Base-by-base conservation (phyloP, 2,113 vertebrate species). In the Ranitomeya imitator region DNA sequence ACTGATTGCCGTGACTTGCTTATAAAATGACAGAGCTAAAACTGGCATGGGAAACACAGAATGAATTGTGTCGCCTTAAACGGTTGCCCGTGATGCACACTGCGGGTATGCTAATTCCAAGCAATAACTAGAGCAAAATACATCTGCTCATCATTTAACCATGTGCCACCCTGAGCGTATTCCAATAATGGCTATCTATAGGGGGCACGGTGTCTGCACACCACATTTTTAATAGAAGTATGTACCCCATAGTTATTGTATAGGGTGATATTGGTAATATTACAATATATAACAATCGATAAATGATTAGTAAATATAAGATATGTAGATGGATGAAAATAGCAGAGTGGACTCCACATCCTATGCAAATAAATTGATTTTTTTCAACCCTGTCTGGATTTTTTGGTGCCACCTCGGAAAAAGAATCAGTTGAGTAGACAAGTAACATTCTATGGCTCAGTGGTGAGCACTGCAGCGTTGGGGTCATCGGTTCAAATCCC, bases 1-100 rank as follows among this genome's bases (percentile, higher is more conserved):
- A 16, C 18, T 59, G 59, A 67, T 14, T 65, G 52, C 60, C 31
- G 69, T 59, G 86, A 82, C 82, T 14, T 81, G 52, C 77, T 80
- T 82, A 12, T 80, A 13, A 87, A 80, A 71, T 81, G 63, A 73
- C 86, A 45, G 63, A 57, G 23, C 65, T 12, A n/a, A 18, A 87
- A 69, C 37, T 87, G 86, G 86, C 86, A 81, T 61, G 6, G 59
- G 54, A 59, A 87, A 81, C 86, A 87, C 86, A 82, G 79, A 19
- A 57, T 19, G 54, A 57, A 87, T 87, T 87, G 86, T 87, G 57
- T 73, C 54, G 59, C 21, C 26, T 37, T 26, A 67, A 45, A 37
- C 19, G 15, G 59, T 87, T 78, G 13, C 45, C 37, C 63, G 81
- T 81, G 21, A 45, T 61, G 21, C 52, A 7, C 52, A 18, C 37